phyloP scores from a whole-genome alignment of 2,113 vertebrate species.

The Arothron firmamentum region DNA sequence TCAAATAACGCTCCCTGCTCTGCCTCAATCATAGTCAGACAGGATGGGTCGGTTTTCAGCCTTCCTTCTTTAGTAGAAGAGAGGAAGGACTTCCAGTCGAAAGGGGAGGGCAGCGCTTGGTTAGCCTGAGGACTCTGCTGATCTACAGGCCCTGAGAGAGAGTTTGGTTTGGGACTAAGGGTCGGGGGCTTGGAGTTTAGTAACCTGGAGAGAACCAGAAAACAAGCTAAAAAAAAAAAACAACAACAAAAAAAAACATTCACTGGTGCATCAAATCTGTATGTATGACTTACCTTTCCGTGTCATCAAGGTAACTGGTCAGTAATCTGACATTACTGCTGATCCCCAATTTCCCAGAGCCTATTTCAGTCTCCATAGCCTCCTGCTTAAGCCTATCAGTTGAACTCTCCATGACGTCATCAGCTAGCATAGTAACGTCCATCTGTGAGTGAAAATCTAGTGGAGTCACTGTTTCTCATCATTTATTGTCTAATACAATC shows the following conservation, averaged over 20 bases:
- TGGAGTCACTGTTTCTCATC: background rate
- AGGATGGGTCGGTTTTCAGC: conserved; percentile 82
- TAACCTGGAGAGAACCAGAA: conserved; percentile 73
- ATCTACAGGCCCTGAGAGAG: conserved; percentile 66
- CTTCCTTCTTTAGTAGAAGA: conserved; percentile 90
- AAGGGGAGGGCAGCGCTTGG: conserved; percentile 81
- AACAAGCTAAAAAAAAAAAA: background rate
- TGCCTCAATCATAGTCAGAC: conserved; percentile 90
- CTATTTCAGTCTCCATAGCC: conserved; percentile 76
- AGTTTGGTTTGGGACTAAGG: conserved; percentile 77
- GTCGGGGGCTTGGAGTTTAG: conserved; percentile 80
- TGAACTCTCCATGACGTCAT: conserved; percentile 94
- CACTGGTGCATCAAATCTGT: background rate
- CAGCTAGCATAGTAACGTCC: conserved; percentile 93
- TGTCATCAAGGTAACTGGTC: conserved; percentile 92
- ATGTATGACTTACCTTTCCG: conserved; percentile 73
- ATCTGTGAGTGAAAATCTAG: conserved; percentile 70
- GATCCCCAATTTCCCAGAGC: conserved; percentile 74
- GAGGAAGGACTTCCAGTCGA: conserved; percentile 91
- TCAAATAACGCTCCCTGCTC: conserved; percentile 94
- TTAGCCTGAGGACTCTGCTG: conserved; percentile 84
- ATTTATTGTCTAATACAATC: background rate
- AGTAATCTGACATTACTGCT: conserved; percentile 91
- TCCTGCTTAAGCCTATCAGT: conserved; percentile 90
- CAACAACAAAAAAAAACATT: background rate